Conservation (phyloP, 2,888 invertebrate genomes). For the Melieria omissa region DNA sequence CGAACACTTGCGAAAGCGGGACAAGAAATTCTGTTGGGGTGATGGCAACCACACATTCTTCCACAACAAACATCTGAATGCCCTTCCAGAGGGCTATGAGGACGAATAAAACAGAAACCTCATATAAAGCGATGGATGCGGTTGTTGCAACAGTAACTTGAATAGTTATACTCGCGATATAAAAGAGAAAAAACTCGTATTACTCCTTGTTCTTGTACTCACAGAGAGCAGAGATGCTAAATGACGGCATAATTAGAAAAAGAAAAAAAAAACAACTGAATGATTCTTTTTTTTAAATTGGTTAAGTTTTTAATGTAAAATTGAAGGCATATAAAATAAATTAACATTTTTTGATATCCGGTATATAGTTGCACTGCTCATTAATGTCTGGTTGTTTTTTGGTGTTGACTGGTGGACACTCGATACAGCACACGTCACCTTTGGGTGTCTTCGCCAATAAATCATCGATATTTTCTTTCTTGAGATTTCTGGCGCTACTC, state of each 20-base stretch:
- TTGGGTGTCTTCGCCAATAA: slow-evolving; percentile 59
- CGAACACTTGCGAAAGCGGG: slow-evolving; percentile 79
- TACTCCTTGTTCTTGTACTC: not conserved
- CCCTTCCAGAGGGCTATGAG: slow-evolving; percentile 73
- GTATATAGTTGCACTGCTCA: slow-evolving; percentile 54
- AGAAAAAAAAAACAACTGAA: too few relatives aligned
- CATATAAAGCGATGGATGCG: not conserved
- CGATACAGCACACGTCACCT: slow-evolving; percentile 59
- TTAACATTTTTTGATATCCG: slow-evolving; percentile 56
- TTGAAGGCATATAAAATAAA: slow-evolving; percentile 18
- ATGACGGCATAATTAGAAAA: too few relatives aligned
- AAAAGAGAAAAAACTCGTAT: not conserved
- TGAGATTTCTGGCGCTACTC: slow-evolving; percentile 45
- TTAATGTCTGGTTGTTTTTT: slow-evolving; percentile 51
- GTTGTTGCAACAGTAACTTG: too few relatives aligned
- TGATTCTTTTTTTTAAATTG: slow-evolving; percentile 4
- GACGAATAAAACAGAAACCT: slow-evolving; percentile 24
- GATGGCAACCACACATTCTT: slow-evolving; percentile 85
- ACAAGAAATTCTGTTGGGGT: slow-evolving; percentile 90
- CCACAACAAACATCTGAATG: slow-evolving; percentile 82
- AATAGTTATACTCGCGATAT: too few relatives aligned
- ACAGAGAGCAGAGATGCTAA: too few relatives aligned
- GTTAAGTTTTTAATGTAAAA: not conserved
- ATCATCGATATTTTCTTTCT: slow-evolving; percentile 59
- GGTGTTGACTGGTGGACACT: slow-evolving; percentile 62